Percentiles rank a stretch among this genome's conserved stretches.
Conservation (phyloP, 2,113 vertebrate genomes). For the Cyanistes caeruleus region DNA sequence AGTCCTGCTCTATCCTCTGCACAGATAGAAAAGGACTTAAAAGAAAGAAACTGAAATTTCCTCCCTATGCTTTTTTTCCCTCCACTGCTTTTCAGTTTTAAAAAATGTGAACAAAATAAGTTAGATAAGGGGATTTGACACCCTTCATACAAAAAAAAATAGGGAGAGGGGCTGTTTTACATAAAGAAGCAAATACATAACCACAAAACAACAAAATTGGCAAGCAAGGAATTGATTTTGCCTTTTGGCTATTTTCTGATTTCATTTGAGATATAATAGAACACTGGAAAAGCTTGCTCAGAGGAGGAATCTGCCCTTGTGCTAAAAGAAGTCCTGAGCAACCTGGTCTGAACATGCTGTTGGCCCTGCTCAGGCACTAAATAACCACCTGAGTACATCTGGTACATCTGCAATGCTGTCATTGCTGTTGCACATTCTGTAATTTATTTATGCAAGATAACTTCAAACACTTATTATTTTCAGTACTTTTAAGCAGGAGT, state of each 20-base stretch:
- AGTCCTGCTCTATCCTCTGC: background rate
- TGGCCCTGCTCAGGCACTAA: background rate
- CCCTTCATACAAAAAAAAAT: background rate
- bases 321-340: background rate
- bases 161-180: background rate
- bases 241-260: background rate
- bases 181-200: background rate
- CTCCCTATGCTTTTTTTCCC: background rate
- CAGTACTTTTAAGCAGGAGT: background rate
- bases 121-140: background rate
- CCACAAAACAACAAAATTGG: background rate
- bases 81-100: background rate
- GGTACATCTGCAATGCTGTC: background rate
- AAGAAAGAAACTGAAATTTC: conserved; percentile 1
- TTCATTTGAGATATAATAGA: background rate
- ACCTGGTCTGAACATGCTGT: background rate
- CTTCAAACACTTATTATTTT: background rate
- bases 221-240: background rate
- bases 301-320: background rate
- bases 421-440: background rate
- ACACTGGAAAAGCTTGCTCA: background rate
- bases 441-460: background rate
- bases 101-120: background rate
- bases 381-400: background rate
- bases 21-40: background rate